Conservation (phyloP, 2,113 vertebrate species). For the Campylomormyrus numenius region DNA sequence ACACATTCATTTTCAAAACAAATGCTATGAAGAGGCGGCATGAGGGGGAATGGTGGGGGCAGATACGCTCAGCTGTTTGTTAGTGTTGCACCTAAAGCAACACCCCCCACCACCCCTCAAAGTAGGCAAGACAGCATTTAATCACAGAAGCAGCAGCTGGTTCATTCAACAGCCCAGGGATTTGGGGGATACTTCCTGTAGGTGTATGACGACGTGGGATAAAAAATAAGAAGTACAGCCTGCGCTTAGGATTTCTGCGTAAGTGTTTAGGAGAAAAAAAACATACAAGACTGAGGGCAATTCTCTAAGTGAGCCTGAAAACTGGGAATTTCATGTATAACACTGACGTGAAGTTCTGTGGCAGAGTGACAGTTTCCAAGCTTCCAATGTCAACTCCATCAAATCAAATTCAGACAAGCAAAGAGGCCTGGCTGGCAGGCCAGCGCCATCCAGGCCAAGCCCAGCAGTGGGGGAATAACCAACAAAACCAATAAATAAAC, state of each 20-base stretch:
- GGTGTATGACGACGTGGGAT: neutral
- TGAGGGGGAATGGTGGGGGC: neutral
- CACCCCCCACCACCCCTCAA: slow-evolving; percentile 19
- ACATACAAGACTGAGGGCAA: neutral
- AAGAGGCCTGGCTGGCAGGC: neutral
- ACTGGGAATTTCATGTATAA: neutral
- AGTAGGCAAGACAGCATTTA: slow-evolving; percentile 31
- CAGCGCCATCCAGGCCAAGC: neutral
- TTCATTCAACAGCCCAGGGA: slow-evolving; percentile 26
- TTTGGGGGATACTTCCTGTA: slow-evolving; percentile 14
- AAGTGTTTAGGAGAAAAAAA: neutral
- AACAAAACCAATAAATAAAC: slow-evolving; percentile 2
- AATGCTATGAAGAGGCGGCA: slow-evolving; percentile 4
- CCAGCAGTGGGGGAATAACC: neutral
- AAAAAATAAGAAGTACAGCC: neutral
- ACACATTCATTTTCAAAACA: slow-evolving; percentile 1
- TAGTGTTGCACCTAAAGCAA: slow-evolving; percentile 24
- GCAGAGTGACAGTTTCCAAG: neutral
- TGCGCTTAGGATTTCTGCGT: neutral
- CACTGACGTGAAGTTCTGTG: neutral
- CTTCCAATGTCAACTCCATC: neutral
- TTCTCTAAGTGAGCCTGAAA: neutral
- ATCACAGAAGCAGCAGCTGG: slow-evolving; percentile 35
- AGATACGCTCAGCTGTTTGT: slow-evolving; percentile 21
- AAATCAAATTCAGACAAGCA: neutral